Conservation (phyloP, 2,888 invertebrate genomes). For the Shargacucullia verbasci region DNA sequence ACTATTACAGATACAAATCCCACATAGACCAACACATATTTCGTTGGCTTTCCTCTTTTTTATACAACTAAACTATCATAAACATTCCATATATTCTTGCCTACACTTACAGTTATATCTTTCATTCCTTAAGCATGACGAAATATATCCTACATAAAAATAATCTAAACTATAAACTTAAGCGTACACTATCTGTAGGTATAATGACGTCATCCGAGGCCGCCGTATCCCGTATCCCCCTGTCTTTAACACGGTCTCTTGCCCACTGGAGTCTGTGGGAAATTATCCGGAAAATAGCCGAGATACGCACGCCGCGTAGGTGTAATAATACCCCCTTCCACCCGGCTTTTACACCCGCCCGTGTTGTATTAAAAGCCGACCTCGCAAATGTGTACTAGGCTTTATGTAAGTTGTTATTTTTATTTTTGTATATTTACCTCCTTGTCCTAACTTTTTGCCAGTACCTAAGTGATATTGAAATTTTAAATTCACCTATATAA, state of each 20-base stretch:
- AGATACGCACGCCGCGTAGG: constrained; percentile 67
- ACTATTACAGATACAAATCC: too few species aligned
- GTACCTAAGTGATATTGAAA: too few species aligned
- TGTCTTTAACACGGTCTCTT: constrained; percentile 78
- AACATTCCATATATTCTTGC: too few species aligned
- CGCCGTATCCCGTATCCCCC: constrained; percentile 58
- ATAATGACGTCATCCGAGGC: constrained; percentile 49
- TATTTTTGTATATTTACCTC: constrained; percentile 4
- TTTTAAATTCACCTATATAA: too few species aligned
- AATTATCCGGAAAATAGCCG: constrained; percentile 84
- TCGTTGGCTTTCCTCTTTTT: too few species aligned
- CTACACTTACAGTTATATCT: neutral
- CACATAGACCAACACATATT: too few species aligned
- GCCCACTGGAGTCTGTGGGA: constrained; percentile 70
- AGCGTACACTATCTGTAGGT: constrained; percentile 61
- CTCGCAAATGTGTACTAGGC: constrained; percentile 13
- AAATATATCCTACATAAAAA: constrained; percentile 40
- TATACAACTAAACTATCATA: too few species aligned
- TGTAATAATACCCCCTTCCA: constrained; percentile 66
- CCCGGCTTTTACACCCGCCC: constrained; percentile 43
- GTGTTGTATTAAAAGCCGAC: constrained; percentile 39
- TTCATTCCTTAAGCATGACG: constrained; percentile 2
- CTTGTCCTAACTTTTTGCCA: neutral
- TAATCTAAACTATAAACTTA: constrained; percentile 43
- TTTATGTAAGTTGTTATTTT: constrained; percentile 27